These are phyloP conservation scores for Cataglyphis albicans DNA, from an alignment of 2,888 invertebrate genomes.

Conservation along the genomic window DNA sequence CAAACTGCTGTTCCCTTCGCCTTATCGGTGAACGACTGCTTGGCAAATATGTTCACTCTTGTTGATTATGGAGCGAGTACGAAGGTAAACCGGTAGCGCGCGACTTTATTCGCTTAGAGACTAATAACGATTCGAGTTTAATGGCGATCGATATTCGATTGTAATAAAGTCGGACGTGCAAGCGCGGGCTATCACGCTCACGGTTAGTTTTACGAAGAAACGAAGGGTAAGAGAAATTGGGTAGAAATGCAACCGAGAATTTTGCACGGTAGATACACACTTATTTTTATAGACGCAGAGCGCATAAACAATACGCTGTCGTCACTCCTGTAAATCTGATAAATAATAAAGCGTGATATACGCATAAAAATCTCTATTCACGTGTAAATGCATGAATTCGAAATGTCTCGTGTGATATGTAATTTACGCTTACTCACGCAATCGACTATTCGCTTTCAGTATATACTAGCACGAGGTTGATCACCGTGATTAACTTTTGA, in stretches of 20 bases:
- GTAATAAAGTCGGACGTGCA: slow-evolving; percentile 32
- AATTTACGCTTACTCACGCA: slow-evolving; percentile 39
- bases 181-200: slow-evolving; percentile 15
- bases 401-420: slow-evolving; percentile 36
- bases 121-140: slow-evolving; percentile 23
- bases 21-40: background rate
- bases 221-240: slow-evolving; percentile 25
- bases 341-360: slow-evolving; percentile 49
- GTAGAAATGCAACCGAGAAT: background rate
- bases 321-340: slow-evolving; percentile 38
- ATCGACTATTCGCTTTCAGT: slow-evolving; percentile 24
- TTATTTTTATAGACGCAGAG: slow-evolving; percentile 37
- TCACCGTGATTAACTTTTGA: slow-evolving; percentile 41
- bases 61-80: background rate
- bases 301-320: slow-evolving; percentile 45
- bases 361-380: slow-evolving; percentile 34
- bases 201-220: slow-evolving; percentile 16
- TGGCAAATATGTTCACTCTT: background rate
- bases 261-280: slow-evolving; percentile 22
- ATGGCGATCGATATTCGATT: slow-evolving; percentile 37
- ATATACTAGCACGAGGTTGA: slow-evolving; percentile 28
- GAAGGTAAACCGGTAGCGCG: background rate
- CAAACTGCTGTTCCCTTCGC: background rate
- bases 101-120: slow-evolving; percentile 17
- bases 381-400: slow-evolving; percentile 44